Evolutionary conservation across 2,888 invertebrate genomes (phyloP).

Genomic region (Meandrusa payeni): DNA sequence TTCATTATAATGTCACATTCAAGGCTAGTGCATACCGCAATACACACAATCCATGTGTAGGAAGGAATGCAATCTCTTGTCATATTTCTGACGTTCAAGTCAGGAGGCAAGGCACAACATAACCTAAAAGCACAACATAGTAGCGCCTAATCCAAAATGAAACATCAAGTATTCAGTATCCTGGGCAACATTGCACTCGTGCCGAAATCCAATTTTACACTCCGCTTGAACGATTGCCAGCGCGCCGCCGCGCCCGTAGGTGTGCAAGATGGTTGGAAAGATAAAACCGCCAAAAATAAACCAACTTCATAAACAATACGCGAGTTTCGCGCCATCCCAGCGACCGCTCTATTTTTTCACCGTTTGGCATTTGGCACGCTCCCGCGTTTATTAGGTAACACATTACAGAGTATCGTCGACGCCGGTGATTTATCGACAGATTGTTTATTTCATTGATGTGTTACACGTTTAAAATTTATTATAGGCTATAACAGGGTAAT

Average conservation of each 20-base stretch:
- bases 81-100: too few relatives aligned
- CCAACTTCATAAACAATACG: slow-evolving; percentile 70
- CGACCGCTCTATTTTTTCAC: slow-evolving; percentile 34
- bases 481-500: too few relatives aligned
- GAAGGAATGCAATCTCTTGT: too few relatives aligned
- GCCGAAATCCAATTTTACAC: slow-evolving; percentile 70
- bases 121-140: too few relatives aligned
- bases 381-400: slow-evolving; percentile 23
- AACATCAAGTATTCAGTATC: slow-evolving; percentile 19
- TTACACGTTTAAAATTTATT: not conserved
- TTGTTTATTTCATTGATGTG: slow-evolving; percentile 1
- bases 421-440: not conserved
- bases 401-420: slow-evolving; percentile 3
- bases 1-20: too few relatives aligned
- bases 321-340: slow-evolving; percentile 33
- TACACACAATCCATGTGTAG: too few relatives aligned
- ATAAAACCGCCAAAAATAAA: slow-evolving; percentile 74
- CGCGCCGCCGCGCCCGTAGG: slow-evolving; percentile 52
- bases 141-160: too few relatives aligned
- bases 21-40: too few relatives aligned
- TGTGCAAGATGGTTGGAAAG: slow-evolving; percentile 70
- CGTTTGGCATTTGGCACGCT: slow-evolving; percentile 17
- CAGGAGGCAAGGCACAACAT: too few relatives aligned
- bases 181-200: slow-evolving; percentile 32
- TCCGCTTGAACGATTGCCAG: slow-evolving; percentile 72